Evolutionary conservation across 2,797 vertebrate genomes (phyloP).

Genomic region (Schizopygopsis malacanthus): DNA sequence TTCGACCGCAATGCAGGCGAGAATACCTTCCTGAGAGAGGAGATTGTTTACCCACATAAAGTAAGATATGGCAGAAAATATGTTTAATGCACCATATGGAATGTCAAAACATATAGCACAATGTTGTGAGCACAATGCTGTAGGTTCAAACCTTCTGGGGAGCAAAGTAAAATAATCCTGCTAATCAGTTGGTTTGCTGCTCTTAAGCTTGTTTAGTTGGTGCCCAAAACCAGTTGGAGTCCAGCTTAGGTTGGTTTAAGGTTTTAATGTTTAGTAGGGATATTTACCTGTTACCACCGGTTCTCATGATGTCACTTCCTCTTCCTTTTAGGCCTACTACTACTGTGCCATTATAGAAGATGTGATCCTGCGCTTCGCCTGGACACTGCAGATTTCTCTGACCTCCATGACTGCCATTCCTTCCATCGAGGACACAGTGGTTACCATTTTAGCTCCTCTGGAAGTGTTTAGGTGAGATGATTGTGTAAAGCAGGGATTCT

Average conservation of each 20-base stretch:
- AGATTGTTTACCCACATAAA: conserved; percentile 98
- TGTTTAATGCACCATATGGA: not conserved
- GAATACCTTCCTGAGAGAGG: conserved; percentile 96
- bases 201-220: not conserved
- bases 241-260: not conserved
- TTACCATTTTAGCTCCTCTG: conserved; percentile 92
- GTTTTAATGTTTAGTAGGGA: not conserved
- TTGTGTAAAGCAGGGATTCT: conserved; percentile 11
- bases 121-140: not conserved
- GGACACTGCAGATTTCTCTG: conserved; percentile 93
- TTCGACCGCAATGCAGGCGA: conserved; percentile 97
- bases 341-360: conserved; percentile 97
- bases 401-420: conserved; percentile 81
- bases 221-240: not conserved
- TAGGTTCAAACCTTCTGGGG: not conserved
- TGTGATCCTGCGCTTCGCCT: conserved; percentile 94
- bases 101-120: not conserved
- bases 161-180: not conserved
- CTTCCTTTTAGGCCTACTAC: conserved; percentile 90
- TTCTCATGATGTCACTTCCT: conserved; percentile 26
- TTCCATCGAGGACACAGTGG: conserved; percentile 85
- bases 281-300: not conserved
- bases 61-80: conserved; percentile 66
- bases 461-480: conserved; percentile 93
- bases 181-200: not conserved